Conservation (phyloP, 92 coral and sea anemone species). For the Isaurus tuberculatus region DNA sequence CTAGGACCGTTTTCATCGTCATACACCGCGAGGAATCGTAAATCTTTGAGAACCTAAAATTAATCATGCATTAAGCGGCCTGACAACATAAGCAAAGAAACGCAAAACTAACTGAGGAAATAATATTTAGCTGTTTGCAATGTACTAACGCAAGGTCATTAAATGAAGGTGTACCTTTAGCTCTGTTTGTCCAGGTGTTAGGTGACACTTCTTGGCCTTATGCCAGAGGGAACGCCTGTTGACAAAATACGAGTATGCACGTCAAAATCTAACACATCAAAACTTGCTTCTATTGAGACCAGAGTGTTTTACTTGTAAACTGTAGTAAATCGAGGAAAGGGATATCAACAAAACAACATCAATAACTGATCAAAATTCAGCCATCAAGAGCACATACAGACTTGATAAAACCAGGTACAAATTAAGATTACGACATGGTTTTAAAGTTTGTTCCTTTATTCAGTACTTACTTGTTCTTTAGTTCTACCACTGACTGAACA, state of each 20-base stretch:
- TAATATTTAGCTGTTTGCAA: background rate
- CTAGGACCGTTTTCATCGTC: too few relatives aligned
- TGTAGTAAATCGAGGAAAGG: too few relatives aligned
- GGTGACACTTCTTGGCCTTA: slow-evolving; percentile 96
- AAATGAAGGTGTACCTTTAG: slow-evolving; percentile 67
- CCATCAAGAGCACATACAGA: background rate
- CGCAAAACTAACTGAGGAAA: background rate
- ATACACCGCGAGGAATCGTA: too few relatives aligned
- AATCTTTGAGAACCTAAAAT: too few relatives aligned
- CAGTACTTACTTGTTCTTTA: slow-evolving; percentile 88
- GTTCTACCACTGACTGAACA: slow-evolving; percentile 97
- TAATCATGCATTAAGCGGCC: too few relatives aligned
- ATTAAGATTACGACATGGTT: background rate
- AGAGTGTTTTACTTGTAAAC: too few relatives aligned
- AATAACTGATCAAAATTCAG: background rate
- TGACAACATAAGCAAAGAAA: too few relatives aligned
- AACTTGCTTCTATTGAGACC: too few relatives aligned
- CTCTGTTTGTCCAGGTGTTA: slow-evolving; percentile 97
- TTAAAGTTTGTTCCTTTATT: background rate
- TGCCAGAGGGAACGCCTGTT: slow-evolving; percentile 92
- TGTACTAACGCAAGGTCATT: background rate
- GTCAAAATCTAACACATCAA: too few relatives aligned
- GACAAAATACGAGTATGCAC: background rate
- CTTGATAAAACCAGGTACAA: background rate
- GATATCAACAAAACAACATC: too few relatives aligned